Conservation (phyloP, 1,140 invertebrate genomes). For the Aplysia californica region DNA sequence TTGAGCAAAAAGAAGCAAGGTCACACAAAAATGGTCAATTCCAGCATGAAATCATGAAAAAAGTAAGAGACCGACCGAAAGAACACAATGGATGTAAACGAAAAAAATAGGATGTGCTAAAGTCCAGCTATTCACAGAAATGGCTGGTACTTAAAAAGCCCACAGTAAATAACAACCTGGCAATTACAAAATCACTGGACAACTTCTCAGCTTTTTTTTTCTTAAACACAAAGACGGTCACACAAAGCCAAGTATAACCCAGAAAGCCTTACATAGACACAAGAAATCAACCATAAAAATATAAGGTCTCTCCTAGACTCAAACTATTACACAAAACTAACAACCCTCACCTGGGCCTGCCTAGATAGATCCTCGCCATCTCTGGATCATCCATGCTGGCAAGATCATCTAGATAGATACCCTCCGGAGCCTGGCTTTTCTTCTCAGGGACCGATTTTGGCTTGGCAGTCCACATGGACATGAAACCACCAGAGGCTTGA, state of each 20-base stretch:
- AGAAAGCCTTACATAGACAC: no score
- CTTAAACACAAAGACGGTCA: no score
- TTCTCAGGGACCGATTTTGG: conserved; percentile 59
- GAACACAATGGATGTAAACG: no score
- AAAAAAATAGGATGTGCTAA: no score
- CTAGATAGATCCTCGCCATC: conserved; percentile 88
- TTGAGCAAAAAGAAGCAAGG: neutral
- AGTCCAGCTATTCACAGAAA: no score
- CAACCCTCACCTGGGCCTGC: conserved; percentile 66
- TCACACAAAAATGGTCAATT: neutral
- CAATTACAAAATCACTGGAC: no score
- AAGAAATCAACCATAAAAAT: neutral
- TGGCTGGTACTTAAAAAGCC: no score
- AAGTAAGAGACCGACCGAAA: no score
- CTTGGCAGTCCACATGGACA: conserved; percentile 79
- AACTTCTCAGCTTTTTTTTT: no score
- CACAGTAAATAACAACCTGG: no score
- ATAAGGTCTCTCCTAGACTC: neutral
- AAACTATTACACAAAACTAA: neutral
- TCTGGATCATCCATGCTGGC: conserved; percentile 91
- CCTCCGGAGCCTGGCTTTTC: conserved; percentile 67
- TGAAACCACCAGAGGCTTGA: conserved; percentile 78
- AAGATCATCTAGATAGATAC: conserved; percentile 90
- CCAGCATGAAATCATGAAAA: no score
- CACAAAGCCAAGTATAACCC: no score